Conservation (phyloP, 2,113 vertebrate genomes). For the Arizona elegans region DNA sequence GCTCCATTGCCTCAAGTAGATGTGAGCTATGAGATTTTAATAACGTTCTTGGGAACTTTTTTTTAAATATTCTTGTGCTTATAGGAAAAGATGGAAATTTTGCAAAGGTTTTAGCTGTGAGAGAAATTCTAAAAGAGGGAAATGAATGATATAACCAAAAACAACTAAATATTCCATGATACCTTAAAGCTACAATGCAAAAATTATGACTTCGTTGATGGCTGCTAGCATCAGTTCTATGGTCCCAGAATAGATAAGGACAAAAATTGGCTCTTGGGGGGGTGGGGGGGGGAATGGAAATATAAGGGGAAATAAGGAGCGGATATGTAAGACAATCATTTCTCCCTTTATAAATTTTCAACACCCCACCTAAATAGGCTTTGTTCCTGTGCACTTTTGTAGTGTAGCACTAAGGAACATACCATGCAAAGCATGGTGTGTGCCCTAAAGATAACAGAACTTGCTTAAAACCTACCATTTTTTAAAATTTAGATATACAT, state of each 20-base stretch:
- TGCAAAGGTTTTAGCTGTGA: background rate
- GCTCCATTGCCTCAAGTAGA: background rate
- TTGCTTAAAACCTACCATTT: background rate
- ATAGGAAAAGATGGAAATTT: background rate
- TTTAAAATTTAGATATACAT: background rate
- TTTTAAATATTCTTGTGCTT: background rate
- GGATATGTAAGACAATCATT: background rate
- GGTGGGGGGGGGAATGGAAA: fast-evolving
- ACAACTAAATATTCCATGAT: background rate
- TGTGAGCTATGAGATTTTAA: background rate
- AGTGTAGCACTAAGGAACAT: background rate
- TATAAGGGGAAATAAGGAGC: background rate
- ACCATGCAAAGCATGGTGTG: background rate
- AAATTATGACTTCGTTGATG: background rate
- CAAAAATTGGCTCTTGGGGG: background rate
- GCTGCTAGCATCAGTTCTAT: background rate
- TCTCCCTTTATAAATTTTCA: background rate
- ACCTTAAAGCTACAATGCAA: background rate
- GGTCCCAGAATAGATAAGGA: background rate
- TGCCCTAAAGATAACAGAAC: background rate
- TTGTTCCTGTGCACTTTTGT: background rate
- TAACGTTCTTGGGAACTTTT: background rate
- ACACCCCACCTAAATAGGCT: background rate
- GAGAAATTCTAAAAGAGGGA: background rate
- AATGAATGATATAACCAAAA: background rate